These are phyloP conservation scores for Drosophila prosaltans DNA, from an alignment of 1,140 invertebrate species.

Conservation along the genomic window DNA sequence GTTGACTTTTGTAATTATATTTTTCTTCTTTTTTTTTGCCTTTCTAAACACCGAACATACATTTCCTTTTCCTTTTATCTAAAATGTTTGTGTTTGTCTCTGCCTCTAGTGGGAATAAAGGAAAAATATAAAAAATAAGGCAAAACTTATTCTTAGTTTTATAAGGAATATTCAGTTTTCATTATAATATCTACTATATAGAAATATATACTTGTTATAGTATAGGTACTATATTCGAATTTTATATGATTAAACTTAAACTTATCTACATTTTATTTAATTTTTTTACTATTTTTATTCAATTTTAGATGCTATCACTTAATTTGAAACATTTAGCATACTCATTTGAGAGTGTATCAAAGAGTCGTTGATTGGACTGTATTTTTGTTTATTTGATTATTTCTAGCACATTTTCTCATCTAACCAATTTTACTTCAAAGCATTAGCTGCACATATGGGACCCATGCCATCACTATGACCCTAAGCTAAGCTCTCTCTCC, in stretches of 20 bases:
- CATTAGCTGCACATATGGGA: slow-evolving; percentile 24
- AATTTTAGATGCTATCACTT: not conserved
- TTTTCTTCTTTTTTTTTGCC: slow-evolving; percentile 3
- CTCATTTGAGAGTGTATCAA: too few species aligned
- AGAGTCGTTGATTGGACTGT: slow-evolving; percentile 1
- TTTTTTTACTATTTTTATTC: too few species aligned
- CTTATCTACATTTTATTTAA: too few species aligned
- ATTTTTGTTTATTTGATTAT: slow-evolving; percentile 16
- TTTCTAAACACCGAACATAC: not conserved
- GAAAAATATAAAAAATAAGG: too few species aligned
- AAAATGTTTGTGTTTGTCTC: too few species aligned
- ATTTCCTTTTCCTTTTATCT: not conserved
- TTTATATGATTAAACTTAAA: too few species aligned
- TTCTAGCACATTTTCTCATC: slow-evolving; percentile 5
- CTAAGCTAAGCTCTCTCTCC: slow-evolving; percentile 5
- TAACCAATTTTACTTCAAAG: not conserved
- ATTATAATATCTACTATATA: too few species aligned
- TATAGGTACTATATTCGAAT: too few species aligned
- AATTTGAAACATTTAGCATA: not conserved
- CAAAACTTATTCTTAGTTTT: too few species aligned
- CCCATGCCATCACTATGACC: not conserved
- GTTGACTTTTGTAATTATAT: slow-evolving; percentile 15
- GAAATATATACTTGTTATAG: too few species aligned
- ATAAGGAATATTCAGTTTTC: too few species aligned
- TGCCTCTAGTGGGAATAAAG: too few species aligned